Conservation (phyloP, 2,888 invertebrate species). For the Notocelia uddmanniana region DNA sequence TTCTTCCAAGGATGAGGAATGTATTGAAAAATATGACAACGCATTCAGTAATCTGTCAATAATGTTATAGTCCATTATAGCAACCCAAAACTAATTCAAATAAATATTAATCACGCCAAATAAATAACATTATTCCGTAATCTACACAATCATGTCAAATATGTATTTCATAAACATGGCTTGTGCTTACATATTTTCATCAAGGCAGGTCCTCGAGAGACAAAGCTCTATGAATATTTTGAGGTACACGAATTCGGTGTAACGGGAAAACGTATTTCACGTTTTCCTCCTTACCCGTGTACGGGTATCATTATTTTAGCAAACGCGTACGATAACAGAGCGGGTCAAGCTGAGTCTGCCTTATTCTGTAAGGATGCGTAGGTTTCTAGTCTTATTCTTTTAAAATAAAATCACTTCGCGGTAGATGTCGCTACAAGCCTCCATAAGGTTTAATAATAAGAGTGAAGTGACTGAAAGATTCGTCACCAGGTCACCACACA, state of each 20-base stretch:
- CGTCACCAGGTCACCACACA: too few relatives aligned
- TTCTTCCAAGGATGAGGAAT: too few relatives aligned
- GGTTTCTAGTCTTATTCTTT: not conserved
- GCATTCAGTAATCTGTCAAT: not conserved
- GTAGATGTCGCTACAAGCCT: too few relatives aligned
- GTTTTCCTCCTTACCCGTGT: conserved; percentile 50
- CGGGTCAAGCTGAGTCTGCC: not conserved
- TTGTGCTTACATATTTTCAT: conserved; percentile 67
- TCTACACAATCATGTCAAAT: conserved; percentile 55
- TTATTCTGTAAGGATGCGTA: conserved; percentile 4
- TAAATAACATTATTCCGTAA: conserved; percentile 37
- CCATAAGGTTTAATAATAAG: too few relatives aligned
- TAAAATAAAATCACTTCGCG: too few relatives aligned
- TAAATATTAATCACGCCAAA: not conserved
- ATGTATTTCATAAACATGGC: conserved; percentile 65
- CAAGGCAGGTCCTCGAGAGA: conserved; percentile 68
- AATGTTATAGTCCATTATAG: not conserved
- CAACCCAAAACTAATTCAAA: not conserved
- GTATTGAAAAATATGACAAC: not conserved
- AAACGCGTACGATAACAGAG: conserved; percentile 12
- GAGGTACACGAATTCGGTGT: conserved; percentile 67
- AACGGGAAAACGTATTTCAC: conserved; percentile 59
- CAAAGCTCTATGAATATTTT: conserved; percentile 76
- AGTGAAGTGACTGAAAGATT: too few relatives aligned
- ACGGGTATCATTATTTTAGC: conserved; percentile 51